phyloP scores from a whole-genome alignment of 2,797 vertebrate genomes.

The Fistularia commersonii region DNA sequence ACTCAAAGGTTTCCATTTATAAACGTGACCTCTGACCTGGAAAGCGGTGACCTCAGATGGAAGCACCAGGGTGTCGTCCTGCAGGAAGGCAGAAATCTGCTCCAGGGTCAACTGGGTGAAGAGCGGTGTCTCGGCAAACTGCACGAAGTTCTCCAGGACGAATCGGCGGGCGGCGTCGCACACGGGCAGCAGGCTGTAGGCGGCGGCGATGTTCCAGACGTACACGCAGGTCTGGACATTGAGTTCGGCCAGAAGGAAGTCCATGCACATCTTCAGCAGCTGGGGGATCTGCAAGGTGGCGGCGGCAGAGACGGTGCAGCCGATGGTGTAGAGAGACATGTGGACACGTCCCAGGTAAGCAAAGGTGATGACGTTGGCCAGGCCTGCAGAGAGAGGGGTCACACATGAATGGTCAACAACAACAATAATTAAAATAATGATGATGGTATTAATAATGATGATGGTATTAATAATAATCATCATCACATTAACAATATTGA shows the following conservation, averaged over 20 bases:
- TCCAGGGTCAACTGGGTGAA: conserved; percentile 82
- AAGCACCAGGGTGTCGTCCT: conserved; percentile 77
- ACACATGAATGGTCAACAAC: too few species aligned
- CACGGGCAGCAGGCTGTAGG: conserved; percentile 73
- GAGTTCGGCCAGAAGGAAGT: conserved; percentile 81
- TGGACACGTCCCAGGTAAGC: conserved; percentile 83
- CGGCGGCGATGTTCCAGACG: conserved; percentile 81
- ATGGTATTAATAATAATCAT: too few species aligned
- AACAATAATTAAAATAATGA: too few species aligned
- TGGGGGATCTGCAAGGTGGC: conserved; percentile 77
- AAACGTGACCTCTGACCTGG: conserved; percentile 71
- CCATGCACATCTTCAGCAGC: conserved; percentile 80
- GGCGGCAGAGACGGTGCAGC: conserved; percentile 80
- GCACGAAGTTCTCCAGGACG: conserved; percentile 79
- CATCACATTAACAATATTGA: too few species aligned
- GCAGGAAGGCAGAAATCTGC: conserved; percentile 80
- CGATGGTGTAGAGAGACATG: conserved; percentile 85
- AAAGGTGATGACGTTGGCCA: conserved; percentile 80
- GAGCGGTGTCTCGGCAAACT: conserved; percentile 78
- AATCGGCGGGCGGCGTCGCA: conserved; percentile 73
- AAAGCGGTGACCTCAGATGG: conserved; percentile 80
- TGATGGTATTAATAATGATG: too few species aligned
- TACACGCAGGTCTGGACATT: conserved; percentile 83
- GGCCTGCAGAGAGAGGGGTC: conserved; percentile 50
- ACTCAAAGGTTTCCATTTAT: too few species aligned